Conservation (phyloP, 2,888 invertebrate genomes). For the Sesamia inferens region DNA sequence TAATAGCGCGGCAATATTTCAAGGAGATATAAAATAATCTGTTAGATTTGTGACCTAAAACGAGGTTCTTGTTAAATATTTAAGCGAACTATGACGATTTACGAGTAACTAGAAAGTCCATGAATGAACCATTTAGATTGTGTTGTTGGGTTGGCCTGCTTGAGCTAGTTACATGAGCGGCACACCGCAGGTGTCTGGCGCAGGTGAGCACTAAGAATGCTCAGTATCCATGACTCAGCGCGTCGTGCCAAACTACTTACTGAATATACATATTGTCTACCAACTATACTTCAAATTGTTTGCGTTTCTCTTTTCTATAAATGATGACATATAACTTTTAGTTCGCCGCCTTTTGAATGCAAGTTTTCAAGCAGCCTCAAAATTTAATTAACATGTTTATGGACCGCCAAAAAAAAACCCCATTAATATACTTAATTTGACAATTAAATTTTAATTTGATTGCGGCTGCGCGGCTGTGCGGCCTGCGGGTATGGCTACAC, state of each 20-base stretch:
- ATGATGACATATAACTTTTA: slow-evolving; percentile 23
- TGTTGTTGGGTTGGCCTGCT: slow-evolving; percentile 50
- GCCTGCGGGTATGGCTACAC: slow-evolving; percentile 68
- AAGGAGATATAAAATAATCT: slow-evolving; percentile 48
- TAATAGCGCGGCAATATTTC: slow-evolving; percentile 49
- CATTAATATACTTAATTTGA: slow-evolving; percentile 73
- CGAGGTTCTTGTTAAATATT: slow-evolving; percentile 4
- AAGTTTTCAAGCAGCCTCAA: slow-evolving; percentile 37
- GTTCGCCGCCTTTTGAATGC: slow-evolving; percentile 36
- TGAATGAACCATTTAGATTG: slow-evolving; percentile 32
- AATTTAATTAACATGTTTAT: slow-evolving; percentile 68
- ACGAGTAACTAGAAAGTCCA: neutral
- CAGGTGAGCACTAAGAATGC: slow-evolving; percentile 73
- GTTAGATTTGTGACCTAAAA: slow-evolving; percentile 26
- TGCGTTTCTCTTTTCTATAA: slow-evolving; percentile 12
- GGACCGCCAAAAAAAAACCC: slow-evolving; percentile 65
- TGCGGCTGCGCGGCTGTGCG: slow-evolving; percentile 67
- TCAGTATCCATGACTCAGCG: slow-evolving; percentile 77
- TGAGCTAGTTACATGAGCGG: slow-evolving; percentile 67
- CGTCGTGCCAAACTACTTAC: slow-evolving; percentile 71
- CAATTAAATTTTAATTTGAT: slow-evolving; percentile 80
- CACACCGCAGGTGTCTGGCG: slow-evolving; percentile 78
- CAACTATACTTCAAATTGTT: slow-evolving; percentile 23
- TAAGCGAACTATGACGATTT: neutral
- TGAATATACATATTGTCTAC: slow-evolving; percentile 61